Evolutionary conservation across 2,113 vertebrate genomes (phyloP).

Genomic region (Trogon surrucura): DNA sequence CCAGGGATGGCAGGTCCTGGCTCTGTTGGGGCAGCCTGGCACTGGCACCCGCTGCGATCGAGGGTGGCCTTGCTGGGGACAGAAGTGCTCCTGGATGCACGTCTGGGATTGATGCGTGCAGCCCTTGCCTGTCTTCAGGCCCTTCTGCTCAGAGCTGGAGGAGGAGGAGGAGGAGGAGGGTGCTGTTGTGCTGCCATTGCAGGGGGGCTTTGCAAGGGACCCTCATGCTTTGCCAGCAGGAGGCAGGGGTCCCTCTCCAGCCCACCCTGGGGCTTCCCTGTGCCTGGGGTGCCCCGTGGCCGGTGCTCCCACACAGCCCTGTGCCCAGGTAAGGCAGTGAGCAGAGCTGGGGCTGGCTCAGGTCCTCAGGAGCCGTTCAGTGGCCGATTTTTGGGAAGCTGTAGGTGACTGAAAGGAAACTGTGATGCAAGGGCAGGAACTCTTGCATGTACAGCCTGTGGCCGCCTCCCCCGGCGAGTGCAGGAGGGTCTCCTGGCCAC

Average conservation of each 20-base stretch:
- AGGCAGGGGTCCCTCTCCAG: background rate
- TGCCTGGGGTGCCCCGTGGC: background rate
- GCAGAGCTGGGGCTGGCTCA: background rate
- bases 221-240: rapidly evolving
- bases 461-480: background rate
- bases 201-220: background rate
- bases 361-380: background rate
- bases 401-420: background rate
- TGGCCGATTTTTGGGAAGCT: background rate
- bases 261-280: background rate
- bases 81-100: rapidly evolving
- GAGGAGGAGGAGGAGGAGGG: background rate
- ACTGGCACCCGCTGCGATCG: rapidly evolving
- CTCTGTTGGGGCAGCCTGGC: background rate
- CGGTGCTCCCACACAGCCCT: background rate
- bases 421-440: background rate
- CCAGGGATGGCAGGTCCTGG: rapidly evolving
- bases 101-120: too few species aligned
- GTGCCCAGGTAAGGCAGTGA: background rate
- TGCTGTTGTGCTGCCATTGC: rapidly evolving
- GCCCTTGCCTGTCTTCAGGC: background rate
- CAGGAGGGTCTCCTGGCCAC: rapidly evolving
- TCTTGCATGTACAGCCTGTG: background rate
- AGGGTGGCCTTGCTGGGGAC: background rate
- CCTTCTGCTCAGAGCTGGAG: background rate